Percentiles rank a stretch among this genome's conserved stretches.
Conservation (phyloP, 2,888 invertebrate species). For the Poecilobothrus nobilitatus region DNA sequence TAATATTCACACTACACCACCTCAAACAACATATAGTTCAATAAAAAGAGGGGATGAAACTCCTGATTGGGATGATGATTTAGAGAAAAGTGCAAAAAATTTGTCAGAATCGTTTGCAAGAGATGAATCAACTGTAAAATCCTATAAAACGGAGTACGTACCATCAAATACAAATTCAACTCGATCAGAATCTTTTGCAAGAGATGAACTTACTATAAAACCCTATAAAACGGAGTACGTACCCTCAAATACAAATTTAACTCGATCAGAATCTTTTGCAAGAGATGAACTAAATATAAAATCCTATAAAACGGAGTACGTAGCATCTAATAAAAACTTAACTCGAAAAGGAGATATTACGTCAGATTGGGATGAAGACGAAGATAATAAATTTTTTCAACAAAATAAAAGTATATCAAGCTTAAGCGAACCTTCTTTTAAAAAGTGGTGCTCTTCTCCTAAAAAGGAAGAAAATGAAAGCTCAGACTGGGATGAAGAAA, state of each 20-base stretch:
- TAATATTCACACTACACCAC: not conserved
- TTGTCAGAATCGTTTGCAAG: not conserved
- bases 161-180: too few species aligned
- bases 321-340: not conserved
- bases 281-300: too few species aligned
- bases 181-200: too few species aligned
- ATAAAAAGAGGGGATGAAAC: not conserved
- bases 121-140: not conserved
- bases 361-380: not conserved
- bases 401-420: not conserved
- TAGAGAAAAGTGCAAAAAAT: too few species aligned
- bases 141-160: too few species aligned
- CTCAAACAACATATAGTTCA: not conserved
- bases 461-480: constrained; percentile 8
- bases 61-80: not conserved
- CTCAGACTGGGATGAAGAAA: constrained; percentile 25
- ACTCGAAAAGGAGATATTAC: not conserved
- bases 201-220: too few species aligned
- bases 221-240: too few species aligned
- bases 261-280: too few species aligned
- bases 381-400: not conserved
- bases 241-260: too few species aligned
- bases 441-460: not conserved
- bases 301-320: not conserved
- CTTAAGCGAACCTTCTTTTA: not conserved